Conservation (phyloP, 2,797 vertebrate species). For the Lacerta agilis region DNA sequence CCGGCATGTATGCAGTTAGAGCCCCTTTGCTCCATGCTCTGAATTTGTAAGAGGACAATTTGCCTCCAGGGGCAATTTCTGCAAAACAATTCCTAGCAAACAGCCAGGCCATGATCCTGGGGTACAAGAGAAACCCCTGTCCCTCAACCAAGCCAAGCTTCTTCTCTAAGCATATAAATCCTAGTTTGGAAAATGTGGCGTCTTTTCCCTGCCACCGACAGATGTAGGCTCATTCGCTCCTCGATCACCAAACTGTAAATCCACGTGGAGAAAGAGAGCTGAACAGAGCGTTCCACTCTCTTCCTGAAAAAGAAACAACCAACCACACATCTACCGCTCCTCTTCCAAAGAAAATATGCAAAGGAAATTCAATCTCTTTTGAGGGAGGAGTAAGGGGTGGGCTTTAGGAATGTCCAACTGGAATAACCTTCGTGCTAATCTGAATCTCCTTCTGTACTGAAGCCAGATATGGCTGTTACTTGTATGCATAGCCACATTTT, state of each 20-base stretch:
- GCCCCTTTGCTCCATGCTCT: slow-evolving; percentile 38
- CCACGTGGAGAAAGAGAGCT: fast-evolving
- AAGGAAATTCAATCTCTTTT: slow-evolving; percentile 59
- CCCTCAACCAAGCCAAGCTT: background rate
- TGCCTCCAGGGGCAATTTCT: slow-evolving; percentile 24
- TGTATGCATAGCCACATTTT: fast-evolving
- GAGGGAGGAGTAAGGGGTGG: slow-evolving; percentile 48
- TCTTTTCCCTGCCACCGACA: background rate
- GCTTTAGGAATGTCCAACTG: slow-evolving; percentile 55
- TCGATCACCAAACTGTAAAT: background rate
- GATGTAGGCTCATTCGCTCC: background rate
- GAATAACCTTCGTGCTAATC: slow-evolving; percentile 66
- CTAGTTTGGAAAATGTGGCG: fast-evolving
- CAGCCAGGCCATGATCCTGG: slow-evolving; percentile 35
- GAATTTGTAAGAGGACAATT: background rate
- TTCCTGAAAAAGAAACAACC: background rate
- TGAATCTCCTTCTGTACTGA: slow-evolving; percentile 34
- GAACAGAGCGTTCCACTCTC: fast-evolving
- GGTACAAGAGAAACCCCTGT: background rate
- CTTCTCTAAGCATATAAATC: fast-evolving
- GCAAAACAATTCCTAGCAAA: slow-evolving; percentile 45
- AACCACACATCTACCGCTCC: background rate
- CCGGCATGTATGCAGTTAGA: slow-evolving; percentile 69
- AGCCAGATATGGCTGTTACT: slow-evolving; percentile 22
- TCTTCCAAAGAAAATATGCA: slow-evolving; percentile 25